A percentile compares a stretch with the other conserved stretches of the same genome.
These are phyloP conservation scores for Tupaia chinensis DNA, from an alignment of 2,113 vertebrate species.

Conservation along the genomic window DNA sequence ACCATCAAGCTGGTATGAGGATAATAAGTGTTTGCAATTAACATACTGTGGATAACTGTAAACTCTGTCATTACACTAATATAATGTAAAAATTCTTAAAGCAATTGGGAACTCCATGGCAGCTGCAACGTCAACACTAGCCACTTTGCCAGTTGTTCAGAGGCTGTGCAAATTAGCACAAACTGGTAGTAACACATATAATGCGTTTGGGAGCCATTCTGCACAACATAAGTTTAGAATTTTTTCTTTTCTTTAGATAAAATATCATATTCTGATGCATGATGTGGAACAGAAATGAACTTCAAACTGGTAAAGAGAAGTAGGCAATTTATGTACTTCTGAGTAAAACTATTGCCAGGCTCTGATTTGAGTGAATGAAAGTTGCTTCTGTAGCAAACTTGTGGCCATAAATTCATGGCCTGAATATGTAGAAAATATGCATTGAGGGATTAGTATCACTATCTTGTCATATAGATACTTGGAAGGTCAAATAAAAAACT, in stretches of 20 bases:
- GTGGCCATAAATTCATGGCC: conserved; percentile 44
- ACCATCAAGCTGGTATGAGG: conserved; percentile 52
- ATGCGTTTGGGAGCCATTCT: conserved; percentile 50
- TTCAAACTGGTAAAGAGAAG: conserved; percentile 18
- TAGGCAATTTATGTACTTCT: background rate
- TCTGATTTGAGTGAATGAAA: conserved; percentile 45
- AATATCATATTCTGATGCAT: conserved; percentile 9
- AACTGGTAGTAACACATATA: conserved; percentile 39
- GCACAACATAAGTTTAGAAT: conserved; percentile 26
- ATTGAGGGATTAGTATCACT: conserved; percentile 46
- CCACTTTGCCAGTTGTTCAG: conserved; percentile 62
- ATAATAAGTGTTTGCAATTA: conserved; percentile 58
- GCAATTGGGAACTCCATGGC: background rate
- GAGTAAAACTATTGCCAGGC: background rate
- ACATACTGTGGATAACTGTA: conserved; percentile 38
- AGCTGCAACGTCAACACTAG: conserved; percentile 24
- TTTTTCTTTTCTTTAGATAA: conserved; percentile 51
- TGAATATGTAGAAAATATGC: conserved; percentile 17
- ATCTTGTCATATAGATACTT: conserved; percentile 56
- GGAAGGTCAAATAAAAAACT: conserved; percentile 31
- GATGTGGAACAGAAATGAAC: background rate
- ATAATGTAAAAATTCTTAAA: conserved; percentile 67
- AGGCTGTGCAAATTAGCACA: conserved; percentile 41
- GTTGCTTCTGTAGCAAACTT: conserved; percentile 7
- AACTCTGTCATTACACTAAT: conserved; percentile 44